Evolutionary conservation across 2,113 vertebrate genomes (phyloP), one percentile per base, ranked within the genome.

Genomic region (Himantopus leucocephalus): DNA sequence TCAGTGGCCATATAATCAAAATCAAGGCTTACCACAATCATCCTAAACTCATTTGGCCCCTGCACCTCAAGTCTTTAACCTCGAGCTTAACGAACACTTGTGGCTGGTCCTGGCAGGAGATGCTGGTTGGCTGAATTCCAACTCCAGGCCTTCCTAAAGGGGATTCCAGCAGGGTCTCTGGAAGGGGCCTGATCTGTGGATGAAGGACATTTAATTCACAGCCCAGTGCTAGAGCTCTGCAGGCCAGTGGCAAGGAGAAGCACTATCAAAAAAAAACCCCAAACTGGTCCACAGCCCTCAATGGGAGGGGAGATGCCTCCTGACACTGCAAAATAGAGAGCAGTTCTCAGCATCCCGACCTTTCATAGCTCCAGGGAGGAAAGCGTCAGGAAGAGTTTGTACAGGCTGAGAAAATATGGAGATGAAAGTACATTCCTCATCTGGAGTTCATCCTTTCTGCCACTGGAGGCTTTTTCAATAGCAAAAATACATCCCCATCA

Each of bases 391-490:
- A 87, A 68, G 83, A 58, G 29, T 58, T 93, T 92, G 71, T 66
- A 58, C 26, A 85, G 73, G 43, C 63, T 79, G 83, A 91, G 70
- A 80, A 97, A 92, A 92, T 89, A 89, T 11, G 58, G 84, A 79
- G 70, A 87, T 78, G 48, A 58, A 94, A 94, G 70, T 75, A 63
- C 83, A 96, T 87, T 85, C 74, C 48, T 97, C 91, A 95, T 96
- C 66, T 82, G 30, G 66, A 91, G 80, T 94, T 95, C n/a, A 5
- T 92, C 41, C 62, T 81, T 86, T 89, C 83, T 91, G 88, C 76
- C 91, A 91, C 66, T 59, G 66, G 74, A 81, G 89, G 86, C 67
- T 81, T 94, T 81, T 94, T 94, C 77, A 91, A 85, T 1, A 30
- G 84, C 66, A 92, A 90, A 95, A 95, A 95, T 92, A 92, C 45